These are phyloP conservation scores for Meles meles DNA, from an alignment of 2,113 vertebrate species.

Conservation along the genomic window DNA sequence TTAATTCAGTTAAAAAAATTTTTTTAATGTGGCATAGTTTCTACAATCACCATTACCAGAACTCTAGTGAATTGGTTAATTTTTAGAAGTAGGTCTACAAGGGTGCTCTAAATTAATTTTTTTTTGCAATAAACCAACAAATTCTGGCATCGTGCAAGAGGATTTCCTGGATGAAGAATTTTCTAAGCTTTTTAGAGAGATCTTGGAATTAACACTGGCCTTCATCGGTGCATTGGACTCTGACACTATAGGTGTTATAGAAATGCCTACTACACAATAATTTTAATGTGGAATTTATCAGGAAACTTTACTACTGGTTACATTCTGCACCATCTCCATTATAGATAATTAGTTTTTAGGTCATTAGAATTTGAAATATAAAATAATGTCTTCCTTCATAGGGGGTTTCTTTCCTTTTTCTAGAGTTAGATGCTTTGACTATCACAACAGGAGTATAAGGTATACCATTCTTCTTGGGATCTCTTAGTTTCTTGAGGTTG, in stretches of 20 bases:
- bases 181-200: neutral
- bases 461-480: neutral
- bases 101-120: neutral
- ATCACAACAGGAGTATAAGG: neutral
- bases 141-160: neutral
- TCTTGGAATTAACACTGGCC: neutral
- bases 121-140: neutral
- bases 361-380: neutral
- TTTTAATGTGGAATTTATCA: neutral
- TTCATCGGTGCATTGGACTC: neutral
- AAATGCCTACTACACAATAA: neutral
- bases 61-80: neutral
- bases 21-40: neutral
- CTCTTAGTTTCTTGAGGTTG: neutral
- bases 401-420: neutral
- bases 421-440: neutral
- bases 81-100: neutral
- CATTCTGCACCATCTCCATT: neutral
- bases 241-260: neutral
- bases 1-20: neutral
- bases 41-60: neutral
- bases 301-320: neutral
- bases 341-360: constrained; percentile 8
- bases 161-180: neutral
- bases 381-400: neutral